Evolutionary conservation across 2,797 vertebrate genomes (phyloP), one percentile per base, ranked within the genome.

Genomic region (Crocidura indochinensis): DNA sequence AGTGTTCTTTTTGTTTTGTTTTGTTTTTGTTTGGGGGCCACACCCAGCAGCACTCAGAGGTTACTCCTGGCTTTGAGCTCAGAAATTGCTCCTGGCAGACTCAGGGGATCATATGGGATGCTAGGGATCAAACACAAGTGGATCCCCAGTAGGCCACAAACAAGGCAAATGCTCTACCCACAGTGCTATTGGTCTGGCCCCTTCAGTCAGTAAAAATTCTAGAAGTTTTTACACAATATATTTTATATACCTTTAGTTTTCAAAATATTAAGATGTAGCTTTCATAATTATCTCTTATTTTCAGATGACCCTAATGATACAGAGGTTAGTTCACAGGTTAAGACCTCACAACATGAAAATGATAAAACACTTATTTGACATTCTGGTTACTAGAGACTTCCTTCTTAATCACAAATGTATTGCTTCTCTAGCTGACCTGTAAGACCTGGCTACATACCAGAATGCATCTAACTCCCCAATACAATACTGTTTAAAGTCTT

Each of bases 401-500:
- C 26, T 47, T 88, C 47, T 88, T 64, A 44, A 51, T 80, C 60
- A 47, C 64, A 44, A 8, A 65, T n/a, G 2, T 14, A 44, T 22
- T 69, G 20, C 67, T 92, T 79, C 76, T 81, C 74, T 27, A 20
- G 17, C 6, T 65, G n/a, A 68, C 1, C 49, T 51, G 49, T 51
- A 3, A 80, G 7, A n/a, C 22, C 44, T 80, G 46, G 53, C 72
- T 79, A 62, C 14, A 56, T 8, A 72, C 47, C 19, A 77, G 60
- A 82, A 49, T 19, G 75, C 71, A 12, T 72, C 85, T 88, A 84
- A 88, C 29, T 24, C 44, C 68, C 78, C 49, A 67, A 47, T 10
- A 68, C 71, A 22, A 38, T 24, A 76, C 31, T 86, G 12, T 88
- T 94, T 82, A 67, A 72, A 78, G 79, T 60, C 49, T 76, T 83